Evolutionary conservation across 2,797 vertebrate genomes (phyloP).

Genomic region (Urocyon cinereoargenteus): DNA sequence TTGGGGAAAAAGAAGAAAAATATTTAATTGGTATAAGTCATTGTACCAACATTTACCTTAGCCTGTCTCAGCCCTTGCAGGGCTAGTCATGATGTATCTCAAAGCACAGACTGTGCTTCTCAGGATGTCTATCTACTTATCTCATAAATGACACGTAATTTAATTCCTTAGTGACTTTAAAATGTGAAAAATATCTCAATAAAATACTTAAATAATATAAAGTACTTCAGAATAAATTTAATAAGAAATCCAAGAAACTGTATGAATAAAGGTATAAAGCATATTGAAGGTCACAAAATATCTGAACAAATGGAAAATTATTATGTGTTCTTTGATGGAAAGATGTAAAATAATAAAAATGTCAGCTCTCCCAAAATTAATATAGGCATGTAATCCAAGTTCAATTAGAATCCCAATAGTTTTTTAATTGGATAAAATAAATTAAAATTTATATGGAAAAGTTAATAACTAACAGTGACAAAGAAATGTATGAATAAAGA

Average conservation of each 20-base stretch:
- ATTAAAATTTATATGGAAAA: constrained; percentile 1
- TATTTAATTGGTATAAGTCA: background rate
- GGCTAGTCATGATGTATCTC: background rate
- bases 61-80: background rate
- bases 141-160: background rate
- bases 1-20: background rate
- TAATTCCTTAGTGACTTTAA: background rate
- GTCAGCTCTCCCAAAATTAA: background rate
- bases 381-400: background rate
- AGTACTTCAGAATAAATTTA: background rate
- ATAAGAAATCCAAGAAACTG: background rate
- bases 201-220: background rate
- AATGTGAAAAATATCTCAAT: background rate
- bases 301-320: background rate
- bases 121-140: background rate
- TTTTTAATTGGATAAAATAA: background rate
- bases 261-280: background rate
- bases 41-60: background rate
- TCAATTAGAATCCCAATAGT: background rate
- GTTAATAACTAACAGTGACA: background rate
- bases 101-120: background rate
- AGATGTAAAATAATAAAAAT: constrained; percentile 40
- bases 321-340: background rate
- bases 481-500: background rate
- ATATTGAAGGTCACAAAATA: background rate